Conservation (phyloP, 2,113 vertebrate genomes). For the Alouatta palliata region DNA sequence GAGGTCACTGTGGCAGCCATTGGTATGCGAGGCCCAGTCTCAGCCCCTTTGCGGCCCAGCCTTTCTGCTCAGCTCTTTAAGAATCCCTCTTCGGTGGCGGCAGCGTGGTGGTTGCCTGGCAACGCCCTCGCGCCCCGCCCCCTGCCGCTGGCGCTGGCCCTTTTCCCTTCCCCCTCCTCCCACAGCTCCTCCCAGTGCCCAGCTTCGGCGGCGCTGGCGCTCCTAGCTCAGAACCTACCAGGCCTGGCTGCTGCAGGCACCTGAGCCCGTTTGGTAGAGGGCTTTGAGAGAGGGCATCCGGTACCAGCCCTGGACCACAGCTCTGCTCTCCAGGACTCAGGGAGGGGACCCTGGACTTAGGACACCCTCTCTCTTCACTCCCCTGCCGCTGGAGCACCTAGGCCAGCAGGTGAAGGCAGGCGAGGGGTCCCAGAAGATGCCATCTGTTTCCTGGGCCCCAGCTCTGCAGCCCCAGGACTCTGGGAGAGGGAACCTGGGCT, state of each 20-base stretch:
- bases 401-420: neutral
- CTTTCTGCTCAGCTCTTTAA: slow-evolving; percentile 69
- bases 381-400: neutral
- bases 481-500: neutral
- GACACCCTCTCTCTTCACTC: neutral
- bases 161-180: neutral
- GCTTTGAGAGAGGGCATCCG: neutral
- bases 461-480: neutral
- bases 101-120: slow-evolving; percentile 76
- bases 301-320: neutral
- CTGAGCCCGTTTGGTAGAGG: neutral
- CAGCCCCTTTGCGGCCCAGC: slow-evolving; percentile 15
- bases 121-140: slow-evolving; percentile 54
- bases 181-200: neutral
- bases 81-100: slow-evolving; percentile 57
- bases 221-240: neutral
- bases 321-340: neutral
- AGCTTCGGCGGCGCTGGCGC: neutral
- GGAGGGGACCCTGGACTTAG: neutral
- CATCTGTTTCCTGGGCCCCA: neutral
- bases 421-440: neutral
- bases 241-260: neutral
- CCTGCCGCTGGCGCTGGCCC: neutral
- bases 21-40: slow-evolving; percentile 61
- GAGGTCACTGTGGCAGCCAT: neutral